These are phyloP conservation scores for Alosa alosa DNA, from an alignment of 2,113 vertebrate genomes.

Conservation along the genomic window DNA sequence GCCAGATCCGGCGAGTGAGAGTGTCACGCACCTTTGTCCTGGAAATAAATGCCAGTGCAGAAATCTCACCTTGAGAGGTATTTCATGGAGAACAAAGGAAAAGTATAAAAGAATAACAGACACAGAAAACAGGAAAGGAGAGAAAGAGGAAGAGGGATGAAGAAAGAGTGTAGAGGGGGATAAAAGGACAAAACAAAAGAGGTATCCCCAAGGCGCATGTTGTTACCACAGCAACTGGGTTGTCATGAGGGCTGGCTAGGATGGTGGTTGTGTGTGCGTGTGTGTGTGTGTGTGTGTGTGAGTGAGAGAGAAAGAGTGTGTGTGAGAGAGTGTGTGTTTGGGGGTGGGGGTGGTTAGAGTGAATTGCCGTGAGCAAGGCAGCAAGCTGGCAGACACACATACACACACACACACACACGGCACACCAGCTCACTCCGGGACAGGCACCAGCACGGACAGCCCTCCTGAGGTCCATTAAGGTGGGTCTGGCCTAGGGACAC, in stretches of 20 bases:
- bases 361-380: slow-evolving; percentile 1
- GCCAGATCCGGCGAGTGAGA: too few relatives aligned
- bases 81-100: slow-evolving; percentile 17
- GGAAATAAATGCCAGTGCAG: not conserved
- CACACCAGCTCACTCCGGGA: not conserved
- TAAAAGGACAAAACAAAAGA: slow-evolving; percentile 65
- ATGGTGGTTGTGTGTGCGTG: not conserved
- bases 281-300: not conserved
- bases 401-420: not conserved
- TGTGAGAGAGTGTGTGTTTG: not conserved
- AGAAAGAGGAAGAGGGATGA: slow-evolving; percentile 24
- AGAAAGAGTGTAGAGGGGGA: slow-evolving; percentile 29
- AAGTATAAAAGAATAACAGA: not conserved
- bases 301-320: not conserved
- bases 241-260: slow-evolving; percentile 55
- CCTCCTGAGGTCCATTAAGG: not conserved
- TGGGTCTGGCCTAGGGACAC: not conserved
- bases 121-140: slow-evolving; percentile 11
- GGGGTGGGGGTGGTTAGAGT: slow-evolving; percentile 20
- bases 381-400: not conserved
- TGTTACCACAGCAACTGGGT: slow-evolving; percentile 76
- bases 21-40: slow-evolving; percentile 3
- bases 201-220: slow-evolving; percentile 65
- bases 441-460: not conserved
- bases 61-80: slow-evolving; percentile 22